Evolutionary conservation across 23 tunicate species (phyloP), one percentile per base, ranked within the genome.

Genomic region (Phallusia fumigata): DNA sequence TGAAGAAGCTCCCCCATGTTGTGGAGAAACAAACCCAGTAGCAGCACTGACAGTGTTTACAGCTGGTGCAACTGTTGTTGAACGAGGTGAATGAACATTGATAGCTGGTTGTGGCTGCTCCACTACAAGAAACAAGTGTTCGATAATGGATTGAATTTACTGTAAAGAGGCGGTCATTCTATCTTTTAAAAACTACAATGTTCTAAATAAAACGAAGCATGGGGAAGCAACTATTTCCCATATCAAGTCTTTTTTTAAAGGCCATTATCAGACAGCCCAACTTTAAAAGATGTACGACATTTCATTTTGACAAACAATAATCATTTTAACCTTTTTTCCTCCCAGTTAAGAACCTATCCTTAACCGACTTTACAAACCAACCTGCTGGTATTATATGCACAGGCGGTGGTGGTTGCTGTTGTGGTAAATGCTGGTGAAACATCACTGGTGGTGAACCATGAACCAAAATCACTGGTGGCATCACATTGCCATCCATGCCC

Each of bases 11-110:
- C 15, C 16, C 28, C 40, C 40, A 34, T 77, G 81, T 24, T 65
- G 85, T 22, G 85, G 85, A 5, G 85, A 65, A 15, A 83, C 80
- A 32, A 74, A 84, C 0, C 82, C 88, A 34, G 33, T 78, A 18
- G 82, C 88, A 18, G 91, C 91, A 44, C 91, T 82, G n/a, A 87
- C 79, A 11, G 91, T 87, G 36, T 35, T 35, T 0, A 87, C 91
- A 13, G 83, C 86, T 24, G 77, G 64, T 28, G 86, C 86, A 15
- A 65, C 73, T 0, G 78, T 78, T 3, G 88, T 21, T 6, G 79
- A 19, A 0, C 32, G 81, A 0, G 83, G 83, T 35, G 84, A 53
- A 30, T 79, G 85, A 11, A 86, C 75, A 33, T 80, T 86, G 24
- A 85, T 85, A 32, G 90, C 36, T 1, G 90, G 90, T 21, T 73